phyloP scores from a whole-genome alignment of 2,797 vertebrate genomes.

The Heterohyrax brucei region DNA sequence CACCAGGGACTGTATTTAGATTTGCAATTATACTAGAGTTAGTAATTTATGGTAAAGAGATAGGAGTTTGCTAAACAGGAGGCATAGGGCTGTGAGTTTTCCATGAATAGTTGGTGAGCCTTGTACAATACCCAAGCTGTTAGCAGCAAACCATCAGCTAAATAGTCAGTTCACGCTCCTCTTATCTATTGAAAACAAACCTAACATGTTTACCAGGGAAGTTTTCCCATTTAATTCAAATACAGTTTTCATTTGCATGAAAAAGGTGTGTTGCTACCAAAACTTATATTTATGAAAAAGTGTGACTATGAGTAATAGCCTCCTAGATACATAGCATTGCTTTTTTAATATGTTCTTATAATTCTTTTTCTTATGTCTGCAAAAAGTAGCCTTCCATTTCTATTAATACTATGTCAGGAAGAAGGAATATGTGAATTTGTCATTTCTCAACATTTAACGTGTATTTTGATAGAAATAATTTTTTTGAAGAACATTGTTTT shows the following conservation, averaged over 20 bases:
- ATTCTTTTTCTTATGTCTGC: neutral
- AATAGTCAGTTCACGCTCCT: slow-evolving; percentile 63
- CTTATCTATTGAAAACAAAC: slow-evolving; percentile 80
- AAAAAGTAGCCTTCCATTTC: slow-evolving; percentile 19
- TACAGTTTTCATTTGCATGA: slow-evolving; percentile 50
- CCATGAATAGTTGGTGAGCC: slow-evolving; percentile 82
- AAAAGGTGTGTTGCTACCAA: slow-evolving; percentile 36
- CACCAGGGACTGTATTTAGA: slow-evolving; percentile 89
- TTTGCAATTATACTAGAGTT: slow-evolving; percentile 89
- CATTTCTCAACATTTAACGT: neutral
- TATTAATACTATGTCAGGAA: neutral
- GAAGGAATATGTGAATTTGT: neutral
- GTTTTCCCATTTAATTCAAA: slow-evolving; percentile 69
- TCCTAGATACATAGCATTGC: neutral
- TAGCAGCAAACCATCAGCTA: slow-evolving; percentile 80
- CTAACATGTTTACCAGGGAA: slow-evolving; percentile 60
- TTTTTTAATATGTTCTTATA: slow-evolving; percentile 29
- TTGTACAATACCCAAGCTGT: slow-evolving; percentile 58
- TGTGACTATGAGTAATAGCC: slow-evolving; percentile 66
- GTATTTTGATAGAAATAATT: neutral
- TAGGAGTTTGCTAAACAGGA: slow-evolving; percentile 81
- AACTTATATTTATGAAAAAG: slow-evolving; percentile 27
- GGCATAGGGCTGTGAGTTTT: slow-evolving; percentile 79
- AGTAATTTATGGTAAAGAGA: slow-evolving; percentile 87
- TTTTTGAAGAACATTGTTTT: slow-evolving; percentile 15